Evolutionary conservation across 2,888 invertebrate genomes (phyloP).

Genomic region (Gasteruption jaculator): DNA sequence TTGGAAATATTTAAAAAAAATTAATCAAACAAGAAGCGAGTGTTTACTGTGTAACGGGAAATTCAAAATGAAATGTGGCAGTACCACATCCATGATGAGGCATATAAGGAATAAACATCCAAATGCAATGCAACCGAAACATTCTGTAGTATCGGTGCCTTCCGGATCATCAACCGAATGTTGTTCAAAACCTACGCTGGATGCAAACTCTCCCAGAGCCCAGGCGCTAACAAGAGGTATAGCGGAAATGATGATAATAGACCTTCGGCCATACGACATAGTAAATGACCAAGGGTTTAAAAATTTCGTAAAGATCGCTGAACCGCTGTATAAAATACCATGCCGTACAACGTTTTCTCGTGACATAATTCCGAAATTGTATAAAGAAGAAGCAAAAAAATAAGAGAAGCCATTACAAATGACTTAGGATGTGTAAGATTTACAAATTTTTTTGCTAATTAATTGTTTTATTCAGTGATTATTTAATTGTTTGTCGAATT

Average conservation of each 20-base stretch:
- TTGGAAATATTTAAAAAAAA: slow-evolving; percentile 1
- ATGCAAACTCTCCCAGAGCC: neutral
- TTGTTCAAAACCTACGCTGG: neutral
- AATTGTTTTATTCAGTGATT: too few relatives aligned
- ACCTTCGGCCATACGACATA: slow-evolving; percentile 1
- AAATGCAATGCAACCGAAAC: neutral
- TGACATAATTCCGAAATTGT: too few relatives aligned
- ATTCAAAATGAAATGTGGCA: neutral
- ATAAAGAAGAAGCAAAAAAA: too few relatives aligned
- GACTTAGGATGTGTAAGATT: too few relatives aligned
- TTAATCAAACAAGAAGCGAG: neutral
- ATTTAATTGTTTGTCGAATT: too few relatives aligned
- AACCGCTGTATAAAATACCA: neutral
- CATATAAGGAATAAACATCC: neutral
- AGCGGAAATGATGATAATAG: neutral
- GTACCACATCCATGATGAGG: neutral
- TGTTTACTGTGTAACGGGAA: neutral
- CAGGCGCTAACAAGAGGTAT: neutral
- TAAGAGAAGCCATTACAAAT: too few relatives aligned
- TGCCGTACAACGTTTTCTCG: slow-evolving; percentile 1
- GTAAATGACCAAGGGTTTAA: neutral
- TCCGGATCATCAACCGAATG: neutral
- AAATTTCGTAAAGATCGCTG: slow-evolving; percentile 1
- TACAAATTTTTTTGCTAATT: too few relatives aligned
- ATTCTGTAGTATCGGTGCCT: neutral